Evolutionary conservation across 2,113 vertebrate species (phyloP).

Genomic region (Caloenas nicobarica): DNA sequence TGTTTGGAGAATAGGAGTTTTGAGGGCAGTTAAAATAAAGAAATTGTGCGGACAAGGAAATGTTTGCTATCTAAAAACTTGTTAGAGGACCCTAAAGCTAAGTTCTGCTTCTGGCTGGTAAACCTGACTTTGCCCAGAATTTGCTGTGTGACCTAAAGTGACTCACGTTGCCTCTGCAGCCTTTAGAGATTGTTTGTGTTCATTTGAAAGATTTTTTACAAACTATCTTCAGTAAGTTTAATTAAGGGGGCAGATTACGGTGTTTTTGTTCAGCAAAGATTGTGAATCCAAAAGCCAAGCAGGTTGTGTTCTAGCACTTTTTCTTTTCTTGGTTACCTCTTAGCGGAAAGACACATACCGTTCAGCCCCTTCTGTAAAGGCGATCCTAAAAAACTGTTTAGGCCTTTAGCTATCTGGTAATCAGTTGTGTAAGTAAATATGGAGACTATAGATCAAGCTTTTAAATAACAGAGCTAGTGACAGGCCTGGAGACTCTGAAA

Average conservation of each 20-base stretch:
- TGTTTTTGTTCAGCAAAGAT: not conserved
- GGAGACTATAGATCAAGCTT: fast-evolving
- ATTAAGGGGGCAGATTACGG: not conserved
- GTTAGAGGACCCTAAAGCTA: not conserved
- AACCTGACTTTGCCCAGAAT: not conserved
- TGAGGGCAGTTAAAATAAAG: not conserved
- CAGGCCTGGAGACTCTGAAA: not conserved
- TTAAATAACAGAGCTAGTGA: not conserved
- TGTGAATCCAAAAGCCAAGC: not conserved
- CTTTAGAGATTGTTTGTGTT: too few relatives aligned
- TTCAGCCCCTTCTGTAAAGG: not conserved
- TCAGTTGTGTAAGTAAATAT: not conserved
- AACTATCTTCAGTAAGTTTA: not conserved
- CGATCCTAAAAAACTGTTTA: not conserved
- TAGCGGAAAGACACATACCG: fast-evolving
- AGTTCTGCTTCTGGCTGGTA: not conserved
- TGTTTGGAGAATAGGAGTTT: too few relatives aligned
- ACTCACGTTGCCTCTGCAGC: not conserved
- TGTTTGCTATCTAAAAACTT: not conserved
- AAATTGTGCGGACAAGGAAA: not conserved
- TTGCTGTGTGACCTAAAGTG: not conserved
- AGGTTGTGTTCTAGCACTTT: not conserved
- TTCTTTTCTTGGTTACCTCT: not conserved
- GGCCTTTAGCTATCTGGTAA: not conserved
- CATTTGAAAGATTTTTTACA: too few relatives aligned